phyloP scores from a whole-genome alignment of 1,140 invertebrate species.

The Hermetia illucens region DNA sequence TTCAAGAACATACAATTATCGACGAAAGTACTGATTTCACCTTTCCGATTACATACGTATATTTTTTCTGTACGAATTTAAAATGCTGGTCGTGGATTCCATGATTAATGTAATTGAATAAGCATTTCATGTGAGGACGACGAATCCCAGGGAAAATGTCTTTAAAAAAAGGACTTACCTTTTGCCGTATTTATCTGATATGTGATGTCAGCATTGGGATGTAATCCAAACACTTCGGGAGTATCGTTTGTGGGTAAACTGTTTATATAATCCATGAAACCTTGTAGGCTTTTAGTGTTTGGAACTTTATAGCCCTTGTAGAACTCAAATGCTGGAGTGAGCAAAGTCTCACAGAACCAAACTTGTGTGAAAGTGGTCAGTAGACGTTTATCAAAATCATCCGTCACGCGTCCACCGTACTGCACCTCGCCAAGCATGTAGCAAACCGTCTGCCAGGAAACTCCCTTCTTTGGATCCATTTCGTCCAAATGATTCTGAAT shows the following conservation, averaged over 20 bases:
- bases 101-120: no score
- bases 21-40: no score
- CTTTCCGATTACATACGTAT: no score
- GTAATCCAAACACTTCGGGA: constrained; percentile 92
- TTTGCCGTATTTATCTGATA: constrained; percentile 93
- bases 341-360: constrained; percentile 78
- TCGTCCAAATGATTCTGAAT: constrained; percentile 96
- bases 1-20: no score
- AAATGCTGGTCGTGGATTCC: no score
- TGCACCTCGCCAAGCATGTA: constrained; percentile 97
- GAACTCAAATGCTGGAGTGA: constrained; percentile 73
- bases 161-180: constrained; percentile 29
- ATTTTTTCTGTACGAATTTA: no score
- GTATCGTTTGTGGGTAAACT: constrained; percentile 72
- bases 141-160: not conserved
- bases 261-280: constrained; percentile 78
- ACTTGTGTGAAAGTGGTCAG: constrained; percentile 79
- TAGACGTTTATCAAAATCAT: constrained; percentile 87
- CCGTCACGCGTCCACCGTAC: constrained; percentile 91
- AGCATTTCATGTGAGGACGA: no score
- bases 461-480: constrained; percentile 92
- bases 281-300: constrained; percentile 57
- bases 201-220: constrained; percentile 91
- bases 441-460: constrained; percentile 93
- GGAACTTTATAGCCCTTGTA: constrained; percentile 81